Conservation (phyloP, 2,888 invertebrate species). For the Dichetophora obliterata region DNA sequence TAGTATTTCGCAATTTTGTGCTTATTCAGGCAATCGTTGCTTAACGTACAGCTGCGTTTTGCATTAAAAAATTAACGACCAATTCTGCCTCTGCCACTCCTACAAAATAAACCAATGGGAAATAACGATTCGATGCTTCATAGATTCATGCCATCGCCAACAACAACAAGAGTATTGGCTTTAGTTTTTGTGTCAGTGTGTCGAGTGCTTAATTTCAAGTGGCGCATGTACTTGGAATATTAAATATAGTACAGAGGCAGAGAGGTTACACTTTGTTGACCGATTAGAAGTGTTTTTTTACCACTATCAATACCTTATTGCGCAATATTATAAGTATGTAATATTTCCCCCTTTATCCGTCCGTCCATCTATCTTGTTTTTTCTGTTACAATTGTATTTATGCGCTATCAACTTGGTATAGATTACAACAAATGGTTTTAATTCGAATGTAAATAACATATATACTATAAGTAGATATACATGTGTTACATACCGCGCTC, state of each 20-base stretch:
- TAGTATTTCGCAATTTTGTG: too few species aligned
- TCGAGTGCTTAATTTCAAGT: not conserved
- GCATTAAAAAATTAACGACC: not conserved
- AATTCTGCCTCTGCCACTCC: slow-evolving; percentile 38
- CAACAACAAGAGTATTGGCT: not conserved
- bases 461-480: too few species aligned
- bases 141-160: slow-evolving; percentile 8
- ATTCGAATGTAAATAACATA: too few species aligned
- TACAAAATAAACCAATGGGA: slow-evolving; percentile 41
- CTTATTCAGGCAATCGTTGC: too few species aligned
- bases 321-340: not conserved
- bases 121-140: not conserved
- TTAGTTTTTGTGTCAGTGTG: not conserved
- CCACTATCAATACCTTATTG: not conserved
- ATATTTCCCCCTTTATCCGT: not conserved
- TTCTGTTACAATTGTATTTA: not conserved
- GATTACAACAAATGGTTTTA: not conserved
- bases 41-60: not conserved
- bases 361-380: not conserved
- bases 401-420: not conserved
- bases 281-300: slow-evolving; percentile 10
- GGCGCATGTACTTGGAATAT: not conserved
- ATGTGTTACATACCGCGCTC: too few species aligned
- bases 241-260: not conserved
- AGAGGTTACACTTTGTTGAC: slow-evolving; percentile 18